These are phyloP conservation scores for Meteorus colon DNA, from an alignment of 2,888 invertebrate genomes.

Conservation along the genomic window DNA sequence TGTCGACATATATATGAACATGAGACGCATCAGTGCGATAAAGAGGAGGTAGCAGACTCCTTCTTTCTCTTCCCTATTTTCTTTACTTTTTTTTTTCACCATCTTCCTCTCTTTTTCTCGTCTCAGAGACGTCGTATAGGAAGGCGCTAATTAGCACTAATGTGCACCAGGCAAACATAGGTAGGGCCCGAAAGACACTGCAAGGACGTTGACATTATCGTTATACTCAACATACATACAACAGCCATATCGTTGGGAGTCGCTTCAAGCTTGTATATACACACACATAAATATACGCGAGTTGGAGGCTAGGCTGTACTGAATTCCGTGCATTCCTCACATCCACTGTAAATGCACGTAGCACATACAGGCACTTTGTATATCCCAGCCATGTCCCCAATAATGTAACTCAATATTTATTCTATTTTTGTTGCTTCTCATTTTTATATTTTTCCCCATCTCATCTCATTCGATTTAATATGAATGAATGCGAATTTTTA, in stretches of 20 bases:
- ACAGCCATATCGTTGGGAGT: conserved; percentile 40
- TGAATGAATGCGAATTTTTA: not conserved
- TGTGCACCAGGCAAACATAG: conserved; percentile 53
- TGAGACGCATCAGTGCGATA: not conserved
- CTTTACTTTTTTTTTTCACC: conserved; percentile 5
- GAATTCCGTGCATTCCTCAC: conserved; percentile 34
- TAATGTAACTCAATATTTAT: not conserved
- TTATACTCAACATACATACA: conserved; percentile 41
- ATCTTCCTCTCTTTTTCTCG: conserved; percentile 10
- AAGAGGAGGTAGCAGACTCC: conserved; percentile 19
- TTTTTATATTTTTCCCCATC: not conserved
- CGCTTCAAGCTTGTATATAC: conserved; percentile 24
- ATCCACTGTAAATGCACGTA: conserved; percentile 14
- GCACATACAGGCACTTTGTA: conserved; percentile 32
- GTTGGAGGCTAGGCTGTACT: conserved; percentile 32
- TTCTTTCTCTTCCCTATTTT: conserved; percentile 12
- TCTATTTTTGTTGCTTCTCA: no score
- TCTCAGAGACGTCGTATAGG: conserved; percentile 37
- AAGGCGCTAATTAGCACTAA: conserved; percentile 57
- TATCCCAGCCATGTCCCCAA: not conserved
- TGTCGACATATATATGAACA: not conserved
- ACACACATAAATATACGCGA: conserved; percentile 13
- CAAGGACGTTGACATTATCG: conserved; percentile 57
- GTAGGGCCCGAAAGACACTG: conserved; percentile 47
- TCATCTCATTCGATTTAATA: not conserved